Evolutionary conservation across 2,113 vertebrate genomes (phyloP), one percentile per base, ranked within the genome.

Genomic region (Piprites chloris): DNA sequence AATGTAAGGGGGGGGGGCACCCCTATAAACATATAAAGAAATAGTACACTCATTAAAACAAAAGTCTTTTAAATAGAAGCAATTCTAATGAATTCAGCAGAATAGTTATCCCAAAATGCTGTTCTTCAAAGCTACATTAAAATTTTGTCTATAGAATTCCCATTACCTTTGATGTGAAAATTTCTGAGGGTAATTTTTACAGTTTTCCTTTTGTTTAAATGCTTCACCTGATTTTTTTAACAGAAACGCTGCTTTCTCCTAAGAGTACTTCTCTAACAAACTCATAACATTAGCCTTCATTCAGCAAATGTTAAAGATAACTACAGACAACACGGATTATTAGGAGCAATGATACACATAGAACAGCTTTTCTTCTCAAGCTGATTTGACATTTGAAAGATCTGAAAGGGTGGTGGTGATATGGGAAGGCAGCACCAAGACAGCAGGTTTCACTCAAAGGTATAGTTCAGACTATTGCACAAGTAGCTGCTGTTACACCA

Each of bases 391-490:
- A 39, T 68, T 41, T 79, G 66, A 85, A 49, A 78, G 14, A 33
- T 42, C 26, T 85, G 28, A 63, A 85, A 58, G 28, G 0, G 3
- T 72, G n/a, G 14, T 0, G 0, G 46, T 35, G 27, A 41, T 71
- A 27, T 28, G 32, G 39, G 12, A 44, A 82, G 35, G 47, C 8
- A 71, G 50, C 1, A 1, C 9, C 65, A 53, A 74, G 61, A 53
- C 6, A 58, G 44, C 2, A 74, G n/a, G 16, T 94, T 44, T 69
- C 23, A 78, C 19, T 11, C 35, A 53, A 81, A 20, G 22, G 1
- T 66, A 13, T 35, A 49, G 16, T 52, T 61, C 73, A 87, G 22
- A 49, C 28, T 28, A 28, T 21, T 42, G 9, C 18, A n/a, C 20
- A 61, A 86, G 41, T 1, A 69, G 13, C 9, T 81, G 6, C 9